Evolutionary conservation across 2,113 vertebrate genomes (phyloP).

Genomic region (Tragelaphus scriptus): DNA sequence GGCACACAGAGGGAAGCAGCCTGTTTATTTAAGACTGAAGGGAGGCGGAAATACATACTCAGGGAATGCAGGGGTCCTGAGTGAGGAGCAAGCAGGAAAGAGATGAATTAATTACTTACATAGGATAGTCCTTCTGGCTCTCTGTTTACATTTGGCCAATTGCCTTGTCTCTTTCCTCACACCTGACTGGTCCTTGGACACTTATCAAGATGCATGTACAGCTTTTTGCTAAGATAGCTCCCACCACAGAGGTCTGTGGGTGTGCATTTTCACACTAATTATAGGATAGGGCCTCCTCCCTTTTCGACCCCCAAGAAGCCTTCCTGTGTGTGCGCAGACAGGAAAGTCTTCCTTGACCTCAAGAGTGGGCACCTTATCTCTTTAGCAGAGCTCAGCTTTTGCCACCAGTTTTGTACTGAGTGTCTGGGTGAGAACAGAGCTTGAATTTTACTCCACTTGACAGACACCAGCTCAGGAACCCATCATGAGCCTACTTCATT

Average conservation of each 20-base stretch:
- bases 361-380: not conserved
- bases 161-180: not conserved
- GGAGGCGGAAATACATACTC: not conserved
- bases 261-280: not conserved
- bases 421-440: not conserved
- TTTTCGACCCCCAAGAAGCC: not conserved
- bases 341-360: not conserved
- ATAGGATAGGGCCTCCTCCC: not conserved
- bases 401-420: not conserved
- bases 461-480: not conserved
- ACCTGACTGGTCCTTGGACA: not conserved
- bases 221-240: not conserved
- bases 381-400: not conserved
- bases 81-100: not conserved
- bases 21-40: not conserved
- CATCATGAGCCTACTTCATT: not conserved
- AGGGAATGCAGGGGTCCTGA: not conserved
- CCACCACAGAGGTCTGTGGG: not conserved
- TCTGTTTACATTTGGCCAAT: not conserved
- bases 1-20: not conserved
- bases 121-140: not conserved
- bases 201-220: not conserved
- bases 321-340: not conserved
- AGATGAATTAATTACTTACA: not conserved
- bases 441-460: not conserved